Base-by-base conservation (phyloP, 2,113 vertebrate species). In the Cryptomyrus ogoouensis region DNA sequence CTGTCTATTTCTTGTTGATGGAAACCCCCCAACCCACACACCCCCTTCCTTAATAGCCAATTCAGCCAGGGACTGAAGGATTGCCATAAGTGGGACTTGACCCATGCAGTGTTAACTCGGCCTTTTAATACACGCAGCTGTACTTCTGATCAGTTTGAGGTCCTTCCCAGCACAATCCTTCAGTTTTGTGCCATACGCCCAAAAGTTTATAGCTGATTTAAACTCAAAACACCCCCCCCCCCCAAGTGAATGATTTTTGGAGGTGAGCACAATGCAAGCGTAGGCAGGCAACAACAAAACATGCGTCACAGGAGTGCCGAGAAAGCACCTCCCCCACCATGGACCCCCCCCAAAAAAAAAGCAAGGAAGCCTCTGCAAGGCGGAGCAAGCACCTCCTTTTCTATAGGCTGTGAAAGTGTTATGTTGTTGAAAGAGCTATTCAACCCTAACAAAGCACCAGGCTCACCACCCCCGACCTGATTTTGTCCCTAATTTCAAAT, bases 401-500 rank as follows among this genome's bases (percentile, higher is more conserved):
- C 56, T 86, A 47, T 70, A 42, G 52, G 53, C 56, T 27, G 42
- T 66, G 83, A 90, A 87, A 90, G 83, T 90, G 56, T 83, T 77
- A 50, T 70, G 70, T 90, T 53, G 39, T 44, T 74, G 35, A 87
- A 58, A 66, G 53, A 66, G 53, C 89, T 50, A 90, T 90, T 90
- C 83, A 90, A 44, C 83, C 5, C 13, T 27, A 70, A 87, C 83
- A 90, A 87, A 70, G 53, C 53, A 44, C 2, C n/a, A 9, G n/a
- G 42, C 66, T n/a, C 44, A 31, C 12, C 58, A 74, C n/a, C 58
- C 77, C 56, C 88, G 8, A 44, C 83, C 83, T 35, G 83, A 24
- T 70, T n/a, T 58, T 31, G 53, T 83, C 19, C 53, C 83, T 50
- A 53, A 85, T 85, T 89, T 89, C 89, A 89, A 84, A 85, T 89